Evolutionary conservation across 2,113 vertebrate genomes (phyloP).

Genomic region (Cryptoleucopteryx plumbea): DNA sequence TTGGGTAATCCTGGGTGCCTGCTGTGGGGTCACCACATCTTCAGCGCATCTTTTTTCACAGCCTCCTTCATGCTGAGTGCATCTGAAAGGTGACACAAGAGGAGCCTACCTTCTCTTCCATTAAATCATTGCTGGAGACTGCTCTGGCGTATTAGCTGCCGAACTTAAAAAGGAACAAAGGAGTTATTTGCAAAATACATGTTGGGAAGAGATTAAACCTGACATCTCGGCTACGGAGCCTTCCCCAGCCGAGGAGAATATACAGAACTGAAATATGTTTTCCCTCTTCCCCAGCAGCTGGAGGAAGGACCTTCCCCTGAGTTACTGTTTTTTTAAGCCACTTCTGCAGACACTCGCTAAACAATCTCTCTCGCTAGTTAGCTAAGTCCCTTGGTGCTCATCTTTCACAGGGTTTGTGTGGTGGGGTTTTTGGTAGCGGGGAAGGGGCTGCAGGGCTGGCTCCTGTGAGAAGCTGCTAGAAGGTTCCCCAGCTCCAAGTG

Average conservation of each 20-base stretch:
- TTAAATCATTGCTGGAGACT: background rate
- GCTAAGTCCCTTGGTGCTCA: rapidly evolving
- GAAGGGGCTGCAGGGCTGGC: rapidly evolving
- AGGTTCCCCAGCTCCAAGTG: rapidly evolving
- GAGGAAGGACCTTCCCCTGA: background rate
- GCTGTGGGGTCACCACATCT: background rate
- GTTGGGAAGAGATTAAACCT: constrained; percentile 27
- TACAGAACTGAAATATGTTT: background rate
- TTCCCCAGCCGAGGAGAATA: background rate
- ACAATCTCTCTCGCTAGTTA: background rate
- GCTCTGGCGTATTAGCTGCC: background rate
- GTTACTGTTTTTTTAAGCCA: background rate
- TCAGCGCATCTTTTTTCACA: background rate
- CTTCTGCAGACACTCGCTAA: background rate
- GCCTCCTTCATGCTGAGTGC: background rate
- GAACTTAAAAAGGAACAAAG: background rate
- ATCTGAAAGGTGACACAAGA: background rate
- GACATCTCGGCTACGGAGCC: background rate
- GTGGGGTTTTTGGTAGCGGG: too few species aligned
- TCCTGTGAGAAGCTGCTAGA: too few species aligned
- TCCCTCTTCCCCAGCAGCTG: background rate
- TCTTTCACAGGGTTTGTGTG: background rate
- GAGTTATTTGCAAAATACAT: constrained; percentile 9
- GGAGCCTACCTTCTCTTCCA: background rate
- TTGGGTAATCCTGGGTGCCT: background rate